These are phyloP conservation scores for Turritopsis rubra DNA, from an alignment of 30 jellyfish, hydroid and myxozoan genomes.

Conservation along the genomic window DNA sequence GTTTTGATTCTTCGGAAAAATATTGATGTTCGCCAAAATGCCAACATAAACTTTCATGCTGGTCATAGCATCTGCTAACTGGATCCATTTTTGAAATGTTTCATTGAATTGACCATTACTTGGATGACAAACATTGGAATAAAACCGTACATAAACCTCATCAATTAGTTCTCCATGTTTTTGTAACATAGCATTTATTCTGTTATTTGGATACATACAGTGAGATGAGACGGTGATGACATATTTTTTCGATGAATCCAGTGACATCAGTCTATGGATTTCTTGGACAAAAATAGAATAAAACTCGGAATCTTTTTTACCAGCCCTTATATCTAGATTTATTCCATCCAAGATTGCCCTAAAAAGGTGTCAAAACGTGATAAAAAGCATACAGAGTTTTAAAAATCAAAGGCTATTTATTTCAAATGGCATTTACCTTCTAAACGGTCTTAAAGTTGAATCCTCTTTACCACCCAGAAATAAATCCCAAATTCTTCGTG, in stretches of 20 bases:
- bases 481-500: constrained; percentile 64
- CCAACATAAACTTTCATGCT: constrained; percentile 78
- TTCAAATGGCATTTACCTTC: constrained; percentile 40
- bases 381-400: not conserved
- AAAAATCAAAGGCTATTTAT: not conserved
- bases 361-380: no score
- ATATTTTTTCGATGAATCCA: constrained; percentile 8
- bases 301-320: constrained; percentile 6
- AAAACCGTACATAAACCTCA: constrained; percentile 79
- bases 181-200: not conserved
- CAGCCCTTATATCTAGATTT: constrained; percentile 22
- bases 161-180: constrained; percentile 63
- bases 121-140: constrained; percentile 83
- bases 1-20: not conserved
- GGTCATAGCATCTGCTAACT: constrained; percentile 47
- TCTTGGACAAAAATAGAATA: constrained; percentile 16
- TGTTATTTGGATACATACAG: constrained; percentile 7
- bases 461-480: constrained; percentile 62
- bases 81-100: constrained; percentile 66
- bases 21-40: constrained; percentile 45
- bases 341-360: constrained; percentile 45
- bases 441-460: constrained; percentile 65
- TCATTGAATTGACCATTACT: constrained; percentile 62
- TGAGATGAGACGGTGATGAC: constrained; percentile 21
- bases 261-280: constrained; percentile 16